phyloP scores from a whole-genome alignment of 1,140 invertebrate genomes.

The Meloidogyne exigua region DNA sequence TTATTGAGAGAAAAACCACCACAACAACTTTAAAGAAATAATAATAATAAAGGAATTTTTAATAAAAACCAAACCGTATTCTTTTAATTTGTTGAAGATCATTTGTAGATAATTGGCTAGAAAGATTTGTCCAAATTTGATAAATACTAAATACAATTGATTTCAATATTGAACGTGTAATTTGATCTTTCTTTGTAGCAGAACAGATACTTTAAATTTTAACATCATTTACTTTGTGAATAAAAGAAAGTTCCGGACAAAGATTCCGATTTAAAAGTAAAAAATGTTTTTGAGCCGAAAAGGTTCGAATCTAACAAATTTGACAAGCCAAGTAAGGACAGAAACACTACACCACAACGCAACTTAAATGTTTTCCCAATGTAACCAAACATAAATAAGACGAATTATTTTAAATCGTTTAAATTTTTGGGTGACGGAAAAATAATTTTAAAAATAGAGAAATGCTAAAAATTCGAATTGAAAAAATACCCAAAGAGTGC shows the following conservation, averaged over 20 bases:
- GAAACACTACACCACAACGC: too few species aligned
- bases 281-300: not conserved
- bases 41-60: slow-evolving; percentile 31
- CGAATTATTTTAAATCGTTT: too few species aligned
- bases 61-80: not conserved
- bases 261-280: not conserved
- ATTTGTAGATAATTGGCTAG: slow-evolving; percentile 21
- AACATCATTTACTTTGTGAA: too few species aligned
- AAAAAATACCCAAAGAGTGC: not conserved
- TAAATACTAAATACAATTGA: slow-evolving; percentile 80
- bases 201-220: slow-evolving; percentile 80
- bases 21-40: slow-evolving; percentile 72
- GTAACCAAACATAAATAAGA: too few species aligned
- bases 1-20: slow-evolving; percentile 89
- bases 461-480: too few species aligned
- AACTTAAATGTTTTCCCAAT: too few species aligned
- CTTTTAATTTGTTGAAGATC: not conserved
- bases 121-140: slow-evolving; percentile 74
- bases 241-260: too few species aligned
- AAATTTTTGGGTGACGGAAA: too few species aligned
- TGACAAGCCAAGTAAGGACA: too few species aligned
- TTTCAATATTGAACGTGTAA: slow-evolving; percentile 80
- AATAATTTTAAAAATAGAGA: too few species aligned
- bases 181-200: slow-evolving; percentile 75
- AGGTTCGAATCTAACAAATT: too few species aligned